Evolutionary conservation across 2,797 vertebrate species (phyloP).

Genomic region (Pipistrellus pygmaeus): DNA sequence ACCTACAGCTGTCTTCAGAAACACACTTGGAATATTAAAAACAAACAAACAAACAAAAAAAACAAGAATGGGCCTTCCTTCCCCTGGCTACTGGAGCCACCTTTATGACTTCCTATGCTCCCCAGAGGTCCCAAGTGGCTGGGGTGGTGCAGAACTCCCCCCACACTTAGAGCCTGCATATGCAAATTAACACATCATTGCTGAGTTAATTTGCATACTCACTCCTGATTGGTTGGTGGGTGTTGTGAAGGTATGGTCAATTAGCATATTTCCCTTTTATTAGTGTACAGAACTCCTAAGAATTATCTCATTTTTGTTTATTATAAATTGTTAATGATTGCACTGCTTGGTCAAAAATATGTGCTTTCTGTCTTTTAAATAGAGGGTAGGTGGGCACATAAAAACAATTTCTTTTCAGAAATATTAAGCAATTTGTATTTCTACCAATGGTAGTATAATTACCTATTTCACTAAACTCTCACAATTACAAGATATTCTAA

Average conservation of each 20-base stretch:
- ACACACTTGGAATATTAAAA: conserved; percentile 39
- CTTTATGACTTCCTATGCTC: too few species aligned
- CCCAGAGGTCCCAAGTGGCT: too few species aligned
- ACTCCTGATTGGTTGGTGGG: too few species aligned
- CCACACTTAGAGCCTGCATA: too few species aligned
- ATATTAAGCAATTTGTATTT: conserved; percentile 19
- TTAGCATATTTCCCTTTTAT: too few species aligned
- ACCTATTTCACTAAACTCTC: not conserved
- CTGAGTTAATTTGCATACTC: too few species aligned
- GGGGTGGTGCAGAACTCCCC: too few species aligned
- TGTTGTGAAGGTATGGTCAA: too few species aligned
- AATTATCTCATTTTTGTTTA: conserved; percentile 1
- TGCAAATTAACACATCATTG: too few species aligned
- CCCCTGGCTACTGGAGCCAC: too few species aligned
- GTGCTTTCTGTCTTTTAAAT: not conserved
- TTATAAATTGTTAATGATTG: not conserved
- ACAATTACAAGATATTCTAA: not conserved
- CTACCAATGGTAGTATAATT: not conserved
- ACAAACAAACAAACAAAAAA: conserved; percentile 51
- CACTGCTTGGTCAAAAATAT: not conserved
- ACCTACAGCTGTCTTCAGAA: conserved; percentile 9
- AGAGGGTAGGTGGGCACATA: not conserved
- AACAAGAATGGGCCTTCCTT: not conserved
- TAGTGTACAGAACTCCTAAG: not conserved
- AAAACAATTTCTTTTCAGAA: not conserved